Evolutionary conservation across 2,888 invertebrate genomes (phyloP), one percentile per base, ranked within the genome.

Genomic region (Formica aserva): DNA sequence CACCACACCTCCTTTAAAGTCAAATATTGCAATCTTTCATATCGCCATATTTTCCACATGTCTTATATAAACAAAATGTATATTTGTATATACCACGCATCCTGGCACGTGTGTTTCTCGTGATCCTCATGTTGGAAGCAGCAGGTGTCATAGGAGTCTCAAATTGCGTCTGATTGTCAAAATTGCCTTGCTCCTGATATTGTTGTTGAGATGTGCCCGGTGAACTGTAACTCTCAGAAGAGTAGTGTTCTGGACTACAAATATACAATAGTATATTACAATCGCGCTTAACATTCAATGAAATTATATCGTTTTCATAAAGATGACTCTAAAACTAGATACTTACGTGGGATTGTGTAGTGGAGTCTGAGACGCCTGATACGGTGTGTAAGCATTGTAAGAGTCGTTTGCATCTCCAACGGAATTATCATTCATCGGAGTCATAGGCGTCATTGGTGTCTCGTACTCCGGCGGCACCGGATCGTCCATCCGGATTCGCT

Each of bases 131-230:
- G 87, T 95, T 94, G 22, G 93, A 92, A 48, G 93, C 91, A 0
- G 93, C 92, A 18, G 95, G 95, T n/a, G 95, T 95, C 91, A 93
- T 92, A 15, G 95, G 95, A 71, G 94, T 94, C 62, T 95, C 95
- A 83, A 94, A 95, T 55, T 93, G 93, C 8, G 89, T 77, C 11
- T 92, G 89, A 82, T 91, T 91, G 18, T 95, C 94, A 89, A 93
- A 94, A 74, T 84, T 91, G 11, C 91, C 83, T 0, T 93, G 92
- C 45, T 94, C 94, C 75, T 93, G 93, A 74, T 93, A 94, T 26
- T 90, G 92, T 57, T 92, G 93, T 29, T 94, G 94, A 18, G 92
- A 92, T n/a, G 93, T 92, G 62, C 93, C 92, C 4, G 94, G 93
- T 1, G 94, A 94, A 82, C 93, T 93, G 69, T 94, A 93, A 67